Evolutionary conservation across 1,140 invertebrate species (phyloP).

Genomic region (Drosophila tropicalis): DNA sequence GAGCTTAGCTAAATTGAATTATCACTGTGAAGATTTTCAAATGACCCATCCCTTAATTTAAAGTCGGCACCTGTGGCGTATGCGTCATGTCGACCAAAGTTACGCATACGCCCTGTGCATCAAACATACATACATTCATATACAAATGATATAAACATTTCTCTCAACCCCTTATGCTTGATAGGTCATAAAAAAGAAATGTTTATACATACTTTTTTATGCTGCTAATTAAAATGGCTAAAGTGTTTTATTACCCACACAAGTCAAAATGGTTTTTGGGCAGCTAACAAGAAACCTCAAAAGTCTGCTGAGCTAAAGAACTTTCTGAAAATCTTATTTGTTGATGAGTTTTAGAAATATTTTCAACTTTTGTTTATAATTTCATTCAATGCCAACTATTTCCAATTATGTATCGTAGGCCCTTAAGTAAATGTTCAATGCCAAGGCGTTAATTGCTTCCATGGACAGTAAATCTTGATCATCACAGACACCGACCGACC

Average conservation of each 20-base stretch:
- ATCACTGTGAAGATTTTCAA: background rate
- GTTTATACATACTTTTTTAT: slow-evolving; percentile 36
- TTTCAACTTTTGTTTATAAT: background rate
- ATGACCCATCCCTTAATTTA: background rate
- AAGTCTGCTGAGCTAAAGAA: no score
- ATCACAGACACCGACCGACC: background rate
- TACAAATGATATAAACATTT: slow-evolving; percentile 11
- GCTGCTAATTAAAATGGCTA: slow-evolving; percentile 30
- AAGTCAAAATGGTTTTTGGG: no score
- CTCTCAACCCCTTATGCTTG: background rate
- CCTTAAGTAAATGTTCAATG: slow-evolving; percentile 14
- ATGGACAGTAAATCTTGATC: background rate
- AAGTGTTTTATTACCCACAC: slow-evolving; percentile 24
- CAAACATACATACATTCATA: slow-evolving; percentile 29
- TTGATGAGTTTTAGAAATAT: background rate
- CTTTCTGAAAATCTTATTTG: no score
- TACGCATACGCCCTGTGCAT: slow-evolving; percentile 51
- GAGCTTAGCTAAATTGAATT: slow-evolving; percentile 29
- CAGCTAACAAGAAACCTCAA: no score
- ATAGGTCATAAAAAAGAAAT: slow-evolving; percentile 17
- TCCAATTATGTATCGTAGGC: background rate
- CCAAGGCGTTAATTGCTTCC: slow-evolving; percentile 19
- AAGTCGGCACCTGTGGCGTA: slow-evolving; percentile 25
- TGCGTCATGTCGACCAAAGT: slow-evolving; percentile 31
- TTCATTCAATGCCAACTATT: background rate